phyloP scores from a whole-genome alignment of 2,113 vertebrate species.

The Amblyopsis rosae region DNA sequence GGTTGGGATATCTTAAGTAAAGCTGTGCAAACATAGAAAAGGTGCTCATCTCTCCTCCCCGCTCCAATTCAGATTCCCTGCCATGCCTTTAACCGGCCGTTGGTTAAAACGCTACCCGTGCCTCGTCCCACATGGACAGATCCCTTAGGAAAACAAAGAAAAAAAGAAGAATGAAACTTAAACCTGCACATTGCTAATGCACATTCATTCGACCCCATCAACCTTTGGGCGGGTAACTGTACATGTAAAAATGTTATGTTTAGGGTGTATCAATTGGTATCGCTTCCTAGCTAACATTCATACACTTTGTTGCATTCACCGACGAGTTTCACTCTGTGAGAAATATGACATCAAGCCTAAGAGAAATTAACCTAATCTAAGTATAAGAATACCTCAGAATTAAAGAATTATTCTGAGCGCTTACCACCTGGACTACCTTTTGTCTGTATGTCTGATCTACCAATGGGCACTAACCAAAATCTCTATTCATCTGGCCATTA shows the following conservation, averaged over 20 bases:
- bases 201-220: conserved; percentile 62
- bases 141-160: conserved; percentile 18
- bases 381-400: conserved; percentile 72
- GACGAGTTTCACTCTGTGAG: conserved; percentile 67
- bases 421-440: no score
- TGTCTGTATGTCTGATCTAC: no score
- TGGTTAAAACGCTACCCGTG: conserved; percentile 69
- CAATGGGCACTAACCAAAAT: no score
- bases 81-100: conserved; percentile 68
- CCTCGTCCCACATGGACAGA: conserved; percentile 71
- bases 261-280: conserved; percentile 57
- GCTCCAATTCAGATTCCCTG: conserved; percentile 64
- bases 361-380: conserved; percentile 64
- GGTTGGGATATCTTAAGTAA: conserved; percentile 77
- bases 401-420: not conserved
- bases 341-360: conserved; percentile 74
- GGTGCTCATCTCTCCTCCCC: conserved; percentile 69
- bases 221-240: conserved; percentile 71
- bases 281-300: conserved; percentile 63
- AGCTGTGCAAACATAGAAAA: conserved; percentile 82
- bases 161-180: conserved; percentile 19
- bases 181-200: conserved; percentile 68
- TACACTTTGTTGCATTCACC: conserved; percentile 59
- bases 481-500: no score
- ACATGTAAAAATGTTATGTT: conserved; percentile 74